Evolutionary conservation across 2,888 invertebrate genomes (phyloP).

Genomic region (Junonia oenone): DNA sequence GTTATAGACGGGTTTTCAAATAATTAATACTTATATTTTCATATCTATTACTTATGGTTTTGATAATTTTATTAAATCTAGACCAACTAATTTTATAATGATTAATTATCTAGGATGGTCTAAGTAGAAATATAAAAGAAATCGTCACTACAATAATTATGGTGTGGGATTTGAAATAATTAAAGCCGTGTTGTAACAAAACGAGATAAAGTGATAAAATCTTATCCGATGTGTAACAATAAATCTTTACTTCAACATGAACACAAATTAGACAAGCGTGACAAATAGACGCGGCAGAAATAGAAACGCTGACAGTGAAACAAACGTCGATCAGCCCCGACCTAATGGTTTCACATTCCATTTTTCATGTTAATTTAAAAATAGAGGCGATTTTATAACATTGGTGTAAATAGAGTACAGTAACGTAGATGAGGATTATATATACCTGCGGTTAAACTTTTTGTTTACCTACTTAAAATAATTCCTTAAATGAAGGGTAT

Average conservation of each 20-base stretch:
- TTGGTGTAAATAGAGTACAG: constrained; percentile 22
- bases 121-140: not conserved
- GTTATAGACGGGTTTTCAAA: not conserved
- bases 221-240: constrained; percentile 43
- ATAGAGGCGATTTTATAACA: constrained; percentile 41
- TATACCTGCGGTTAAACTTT: no score
- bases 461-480: no score
- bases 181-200: not conserved
- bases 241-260: constrained; percentile 64
- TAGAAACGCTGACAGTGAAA: constrained; percentile 69
- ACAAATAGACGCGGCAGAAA: constrained; percentile 68
- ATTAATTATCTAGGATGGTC: not conserved
- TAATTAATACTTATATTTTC: not conserved
- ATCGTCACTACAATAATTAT: not conserved
- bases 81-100: not conserved
- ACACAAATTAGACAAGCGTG: constrained; percentile 73
- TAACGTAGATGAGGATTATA: no score
- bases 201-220: constrained; percentile 18
- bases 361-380: constrained; percentile 74
- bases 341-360: constrained; percentile 60
- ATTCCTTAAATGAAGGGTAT: no score
- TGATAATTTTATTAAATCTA: not conserved
- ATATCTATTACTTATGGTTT: no score
- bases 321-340: constrained; percentile 63
- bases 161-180: not conserved